phyloP scores from a whole-genome alignment of 2,888 invertebrate species.

The Pseudococcus jackbeardsleyi region DNA sequence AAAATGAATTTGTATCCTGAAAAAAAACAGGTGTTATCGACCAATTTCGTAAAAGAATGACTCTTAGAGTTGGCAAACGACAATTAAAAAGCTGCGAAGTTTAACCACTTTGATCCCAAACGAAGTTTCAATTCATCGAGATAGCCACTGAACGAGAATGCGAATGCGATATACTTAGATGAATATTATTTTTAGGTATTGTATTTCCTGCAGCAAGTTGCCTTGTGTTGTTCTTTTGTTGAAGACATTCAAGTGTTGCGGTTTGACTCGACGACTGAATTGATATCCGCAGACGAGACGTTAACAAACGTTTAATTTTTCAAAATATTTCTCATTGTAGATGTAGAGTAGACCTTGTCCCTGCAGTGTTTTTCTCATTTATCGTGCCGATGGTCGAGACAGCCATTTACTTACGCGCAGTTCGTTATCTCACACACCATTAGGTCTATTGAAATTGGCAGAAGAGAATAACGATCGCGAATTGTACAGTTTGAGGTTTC shows the following conservation, averaged over 20 bases:
- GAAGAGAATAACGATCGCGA: not conserved
- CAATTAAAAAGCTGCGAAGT: not conserved
- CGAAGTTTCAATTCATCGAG: not conserved
- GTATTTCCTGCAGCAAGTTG: constrained; percentile 26
- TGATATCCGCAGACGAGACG: not conserved
- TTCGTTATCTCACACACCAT: not conserved
- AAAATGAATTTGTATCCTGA: too few species aligned
- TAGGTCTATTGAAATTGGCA: not conserved
- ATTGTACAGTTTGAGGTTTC: not conserved
- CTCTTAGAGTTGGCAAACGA: not conserved
- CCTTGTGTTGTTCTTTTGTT: not conserved
- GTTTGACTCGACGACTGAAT: not conserved
- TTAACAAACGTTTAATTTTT: not conserved
- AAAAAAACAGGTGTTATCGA: too few species aligned
- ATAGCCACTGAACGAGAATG: not conserved
- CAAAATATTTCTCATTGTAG: not conserved
- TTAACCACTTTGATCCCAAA: not conserved
- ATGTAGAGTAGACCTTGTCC: not conserved
- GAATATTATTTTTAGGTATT: constrained; percentile 19
- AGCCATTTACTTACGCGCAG: not conserved
- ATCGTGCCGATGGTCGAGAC: not conserved
- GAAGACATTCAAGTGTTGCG: not conserved
- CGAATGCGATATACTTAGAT: not conserved
- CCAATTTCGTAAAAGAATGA: not conserved
- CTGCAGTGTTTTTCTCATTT: not conserved